Evolutionary conservation across 1,140 invertebrate genomes (phyloP), one percentile per base, ranked within the genome.

Genomic region (Hirudo medicinalis): DNA sequence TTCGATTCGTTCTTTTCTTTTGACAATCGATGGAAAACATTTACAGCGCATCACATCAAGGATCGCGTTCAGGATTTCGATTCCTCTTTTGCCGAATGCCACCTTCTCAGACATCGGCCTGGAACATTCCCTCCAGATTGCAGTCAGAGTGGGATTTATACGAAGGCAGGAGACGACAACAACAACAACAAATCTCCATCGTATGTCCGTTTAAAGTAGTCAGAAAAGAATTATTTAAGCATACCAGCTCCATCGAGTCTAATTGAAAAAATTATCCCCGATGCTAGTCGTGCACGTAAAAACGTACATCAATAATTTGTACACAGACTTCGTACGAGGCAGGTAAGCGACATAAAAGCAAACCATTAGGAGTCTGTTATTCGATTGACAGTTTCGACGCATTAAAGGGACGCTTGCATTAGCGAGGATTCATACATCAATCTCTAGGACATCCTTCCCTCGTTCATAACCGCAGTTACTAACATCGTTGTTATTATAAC

Each of bases 361-460:
- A 63, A 63, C 22, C 57, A 63, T 63, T 63, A 63, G 57, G 29
- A 63, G 57, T 25, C 57, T 63, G 57, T 63, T 63, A 63, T 22
- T 25, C 22, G 29, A 63, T 63, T 63, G 57, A 63, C 57, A 63
- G 57, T 63, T 63, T 63, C 57, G 57, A 63, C 29, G 29, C 57
- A 63, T 63, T 63, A 63, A 63, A 63, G 57, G 22, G 22, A 32
- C 22, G 22, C 57, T 63, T 63, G 29, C 57, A 63, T 63, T 63
- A 63, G 57, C 22, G 29, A 9, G 22, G 22, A 25, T 25, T 22
- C 57, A 63, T 63, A 25, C 29, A 63, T 63, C 57, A 63, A 63
- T 63, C 57, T 63, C 57, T 63, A 63, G 22, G 22, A 25, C 57
- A 63, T 63, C 57, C 29, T 63, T 63, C 57, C 22, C 29, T n/a